phyloP scores from a whole-genome alignment of 2,113 vertebrate genomes.

The Misgurnus mizolepis region DNA sequence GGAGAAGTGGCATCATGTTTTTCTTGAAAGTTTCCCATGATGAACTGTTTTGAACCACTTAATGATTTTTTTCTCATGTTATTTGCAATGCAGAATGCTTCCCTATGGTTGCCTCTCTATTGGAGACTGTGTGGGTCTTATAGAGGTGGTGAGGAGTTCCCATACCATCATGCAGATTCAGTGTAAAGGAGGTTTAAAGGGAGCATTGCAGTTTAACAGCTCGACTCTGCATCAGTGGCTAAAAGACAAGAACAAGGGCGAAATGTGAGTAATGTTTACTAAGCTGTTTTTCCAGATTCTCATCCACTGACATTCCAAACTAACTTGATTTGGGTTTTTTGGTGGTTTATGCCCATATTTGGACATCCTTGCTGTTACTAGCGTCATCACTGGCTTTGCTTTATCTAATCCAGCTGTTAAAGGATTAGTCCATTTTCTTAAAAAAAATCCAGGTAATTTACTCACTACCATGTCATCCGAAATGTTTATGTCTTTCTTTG shows the following conservation, averaged over 20 bases:
- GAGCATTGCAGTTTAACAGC: conserved; percentile 96
- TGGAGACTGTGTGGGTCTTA: conserved; percentile 96
- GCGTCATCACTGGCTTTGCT: conserved; percentile 3
- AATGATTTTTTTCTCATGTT: neutral
- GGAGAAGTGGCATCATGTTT: no score
- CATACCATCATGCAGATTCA: conserved; percentile 99
- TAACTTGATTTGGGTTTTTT: neutral
- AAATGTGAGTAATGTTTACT: conserved; percentile 81
- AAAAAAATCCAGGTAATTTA: no score
- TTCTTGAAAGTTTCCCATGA: no score
- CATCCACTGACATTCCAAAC: neutral
- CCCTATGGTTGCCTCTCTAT: conserved; percentile 96
- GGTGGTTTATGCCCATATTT: neutral
- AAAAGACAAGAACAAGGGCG: conserved; percentile 98
- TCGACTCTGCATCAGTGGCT: conserved; percentile 97
- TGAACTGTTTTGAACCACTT: no score
- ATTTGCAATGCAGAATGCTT: conserved; percentile 82
- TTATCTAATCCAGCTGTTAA: neutral
- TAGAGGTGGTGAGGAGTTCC: conserved; percentile 96
- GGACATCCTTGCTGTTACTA: no score
- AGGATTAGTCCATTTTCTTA: no score
- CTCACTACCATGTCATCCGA: no score
- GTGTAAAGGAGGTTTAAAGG: conserved; percentile 96
- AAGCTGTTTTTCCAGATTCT: neutral
- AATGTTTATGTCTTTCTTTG: no score